Conservation (phyloP, 2,888 invertebrate species). For the Slavum lentiscoides region DNA sequence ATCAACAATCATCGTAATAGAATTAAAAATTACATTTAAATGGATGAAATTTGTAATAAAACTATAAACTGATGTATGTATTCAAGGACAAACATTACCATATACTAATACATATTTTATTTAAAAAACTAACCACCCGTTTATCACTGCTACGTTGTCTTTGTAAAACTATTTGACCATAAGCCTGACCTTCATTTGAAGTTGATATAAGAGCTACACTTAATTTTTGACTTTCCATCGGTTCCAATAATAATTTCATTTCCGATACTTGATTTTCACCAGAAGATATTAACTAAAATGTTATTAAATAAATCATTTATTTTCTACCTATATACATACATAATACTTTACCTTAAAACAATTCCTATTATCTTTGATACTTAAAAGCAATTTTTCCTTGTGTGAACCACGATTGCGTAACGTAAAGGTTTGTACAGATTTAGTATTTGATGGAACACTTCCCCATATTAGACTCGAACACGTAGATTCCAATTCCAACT, state of each 20-base stretch:
- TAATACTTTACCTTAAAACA: slow-evolving; percentile 45
- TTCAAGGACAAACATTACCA: too few species aligned
- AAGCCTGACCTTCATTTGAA: slow-evolving; percentile 51
- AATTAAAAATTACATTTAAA: too few species aligned
- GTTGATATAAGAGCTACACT: slow-evolving; percentile 53
- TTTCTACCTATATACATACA: not conserved
- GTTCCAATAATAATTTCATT: slow-evolving; percentile 53
- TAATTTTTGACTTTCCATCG: slow-evolving; percentile 54
- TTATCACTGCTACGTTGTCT: slow-evolving; percentile 48
- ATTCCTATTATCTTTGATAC: slow-evolving; percentile 50
- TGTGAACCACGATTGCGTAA: slow-evolving; percentile 54
- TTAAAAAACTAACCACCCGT: slow-evolving; percentile 40
- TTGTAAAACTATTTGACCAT: slow-evolving; percentile 50
- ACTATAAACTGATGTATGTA: too few species aligned
- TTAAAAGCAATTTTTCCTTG: slow-evolving; percentile 53
- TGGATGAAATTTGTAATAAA: too few species aligned
- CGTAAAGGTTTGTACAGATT: slow-evolving; percentile 53
- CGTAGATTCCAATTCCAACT: slow-evolving; percentile 54
- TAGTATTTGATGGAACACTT: slow-evolving; percentile 51
- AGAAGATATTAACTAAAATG: slow-evolving; percentile 45
- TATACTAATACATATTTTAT: not conserved
- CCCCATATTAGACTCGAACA: slow-evolving; percentile 53
- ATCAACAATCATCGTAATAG: too few species aligned
- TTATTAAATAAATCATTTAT: not conserved
- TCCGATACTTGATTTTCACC: slow-evolving; percentile 54